phyloP scores from a whole-genome alignment of 1,140 invertebrate species.

The Calosoma granatense region DNA sequence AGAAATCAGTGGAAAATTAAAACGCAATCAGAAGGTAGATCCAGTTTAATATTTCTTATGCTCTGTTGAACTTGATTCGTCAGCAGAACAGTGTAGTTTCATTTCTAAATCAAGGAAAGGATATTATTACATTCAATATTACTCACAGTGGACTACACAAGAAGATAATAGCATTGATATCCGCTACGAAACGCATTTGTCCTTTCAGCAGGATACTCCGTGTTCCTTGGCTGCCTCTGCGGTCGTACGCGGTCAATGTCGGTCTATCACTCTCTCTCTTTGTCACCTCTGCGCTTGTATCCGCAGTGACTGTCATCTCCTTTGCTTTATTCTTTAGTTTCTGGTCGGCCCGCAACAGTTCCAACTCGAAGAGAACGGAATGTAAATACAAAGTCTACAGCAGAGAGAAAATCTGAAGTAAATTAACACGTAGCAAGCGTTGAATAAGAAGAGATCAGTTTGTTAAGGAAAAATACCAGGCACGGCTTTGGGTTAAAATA shows the following conservation, averaged over 20 bases:
- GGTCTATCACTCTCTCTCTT: constrained; percentile 16
- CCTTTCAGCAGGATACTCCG: constrained; percentile 66
- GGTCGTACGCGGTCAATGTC: constrained; percentile 27
- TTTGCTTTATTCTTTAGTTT: constrained; percentile 18
- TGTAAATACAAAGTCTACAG: constrained; percentile 54
- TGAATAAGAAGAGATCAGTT: too few relatives aligned
- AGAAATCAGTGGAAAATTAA: too few relatives aligned
- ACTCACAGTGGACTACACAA: constrained; percentile 77
- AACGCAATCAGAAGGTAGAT: constrained; percentile 12
- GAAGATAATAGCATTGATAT: constrained; percentile 69
- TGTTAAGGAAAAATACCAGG: too few relatives aligned
- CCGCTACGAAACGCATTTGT: constrained; percentile 73
- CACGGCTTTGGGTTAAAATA: too few relatives aligned
- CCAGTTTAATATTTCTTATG: not conserved
- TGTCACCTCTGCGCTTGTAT: constrained; percentile 10
- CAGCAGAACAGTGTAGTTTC: too few relatives aligned
- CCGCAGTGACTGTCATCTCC: constrained; percentile 25
- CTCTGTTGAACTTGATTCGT: too few relatives aligned
- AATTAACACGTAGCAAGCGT: too few relatives aligned
- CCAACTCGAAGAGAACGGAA: constrained; percentile 65
- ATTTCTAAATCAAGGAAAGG: not conserved
- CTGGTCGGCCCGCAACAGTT: constrained; percentile 43
- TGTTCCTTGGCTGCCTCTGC: constrained; percentile 57
- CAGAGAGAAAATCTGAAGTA: too few relatives aligned
- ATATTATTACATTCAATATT: too few relatives aligned